These are phyloP conservation scores for Lophochroa leadbeateri DNA, from an alignment of 2,113 vertebrate species.

Conservation along the genomic window DNA sequence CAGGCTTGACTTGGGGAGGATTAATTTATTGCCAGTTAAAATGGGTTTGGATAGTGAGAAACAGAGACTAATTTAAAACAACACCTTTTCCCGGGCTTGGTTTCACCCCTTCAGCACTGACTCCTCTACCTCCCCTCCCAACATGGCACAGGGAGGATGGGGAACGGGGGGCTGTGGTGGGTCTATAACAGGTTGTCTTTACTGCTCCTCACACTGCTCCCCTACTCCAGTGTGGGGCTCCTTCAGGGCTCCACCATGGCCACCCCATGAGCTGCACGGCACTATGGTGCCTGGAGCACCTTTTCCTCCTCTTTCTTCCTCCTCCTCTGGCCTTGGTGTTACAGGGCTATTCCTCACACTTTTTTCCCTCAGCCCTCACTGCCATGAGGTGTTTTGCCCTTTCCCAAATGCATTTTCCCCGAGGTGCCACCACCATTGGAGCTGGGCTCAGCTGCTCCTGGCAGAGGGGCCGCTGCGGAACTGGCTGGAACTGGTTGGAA, in stretches of 20 bases:
- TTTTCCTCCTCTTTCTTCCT: background rate
- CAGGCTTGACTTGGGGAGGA: background rate
- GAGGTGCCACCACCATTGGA: too few species aligned
- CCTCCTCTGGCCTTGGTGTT: background rate
- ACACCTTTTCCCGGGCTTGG: background rate
- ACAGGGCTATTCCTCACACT: background rate
- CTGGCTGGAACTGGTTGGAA: background rate
- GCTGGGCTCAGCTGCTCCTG: background rate
- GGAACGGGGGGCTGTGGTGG: background rate
- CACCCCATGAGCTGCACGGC: background rate
- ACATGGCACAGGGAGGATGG: background rate
- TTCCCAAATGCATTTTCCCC: background rate
- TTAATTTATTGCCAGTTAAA: background rate
- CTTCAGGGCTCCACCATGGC: background rate
- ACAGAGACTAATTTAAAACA: background rate
- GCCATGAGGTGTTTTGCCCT: background rate
- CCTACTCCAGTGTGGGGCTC: background rate
- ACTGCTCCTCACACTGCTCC: rapidly evolving
- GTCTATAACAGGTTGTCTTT: background rate
- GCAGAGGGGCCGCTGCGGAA: rapidly evolving
- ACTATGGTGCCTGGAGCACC: background rate
- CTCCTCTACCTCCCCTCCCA: background rate
- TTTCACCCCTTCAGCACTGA: background rate
- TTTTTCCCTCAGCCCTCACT: background rate
- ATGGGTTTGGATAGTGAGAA: background rate